These are phyloP conservation scores for Lates calcarifer DNA, from an alignment of 2,113 vertebrate species.

Conservation along the genomic window DNA sequence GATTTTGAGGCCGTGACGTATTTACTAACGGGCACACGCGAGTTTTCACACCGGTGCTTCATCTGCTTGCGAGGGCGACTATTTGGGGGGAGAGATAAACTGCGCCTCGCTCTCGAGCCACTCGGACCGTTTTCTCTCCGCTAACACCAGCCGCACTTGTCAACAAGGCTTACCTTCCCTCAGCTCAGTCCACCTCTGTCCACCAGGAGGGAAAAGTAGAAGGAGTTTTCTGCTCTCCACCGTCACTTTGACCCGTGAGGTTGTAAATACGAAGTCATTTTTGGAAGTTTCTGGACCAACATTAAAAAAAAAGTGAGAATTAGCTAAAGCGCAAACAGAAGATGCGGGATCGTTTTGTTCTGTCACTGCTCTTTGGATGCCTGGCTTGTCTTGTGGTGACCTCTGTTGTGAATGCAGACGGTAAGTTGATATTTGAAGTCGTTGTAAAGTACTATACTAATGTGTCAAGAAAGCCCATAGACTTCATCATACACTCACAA, in stretches of 20 bases:
- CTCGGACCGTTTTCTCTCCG: conserved; percentile 68
- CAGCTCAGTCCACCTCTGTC: conserved; percentile 59
- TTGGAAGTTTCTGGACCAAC: conserved; percentile 45
- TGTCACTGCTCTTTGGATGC: conserved; percentile 79
- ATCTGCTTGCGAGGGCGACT: conserved; percentile 80
- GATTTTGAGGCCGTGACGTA: conserved; percentile 79
- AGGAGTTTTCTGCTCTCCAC: conserved; percentile 45
- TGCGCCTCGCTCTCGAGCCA: conserved; percentile 74
- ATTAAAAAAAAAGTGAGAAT: conserved; percentile 27
- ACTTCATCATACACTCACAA: too few species aligned
- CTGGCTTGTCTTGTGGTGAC: conserved; percentile 79
- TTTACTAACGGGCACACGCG: conserved; percentile 83
- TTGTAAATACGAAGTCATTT: conserved; percentile 33
- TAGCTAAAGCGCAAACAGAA: conserved; percentile 26
- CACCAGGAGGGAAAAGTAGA: conserved; percentile 56
- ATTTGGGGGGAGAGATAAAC: conserved; percentile 81
- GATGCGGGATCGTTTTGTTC: conserved; percentile 77
- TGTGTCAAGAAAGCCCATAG: too few species aligned
- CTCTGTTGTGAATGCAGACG: conserved; percentile 83
- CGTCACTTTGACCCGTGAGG: conserved; percentile 33
- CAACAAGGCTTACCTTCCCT: conserved; percentile 48
- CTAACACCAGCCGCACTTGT: conserved; percentile 53
- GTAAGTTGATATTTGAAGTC: conserved; percentile 77
- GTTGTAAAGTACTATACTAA: not conserved
- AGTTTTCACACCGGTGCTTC: conserved; percentile 88